These are phyloP conservation scores for Micromussa lordhowensis DNA, from an alignment of 92 coral and sea anemone genomes.

Conservation along the genomic window DNA sequence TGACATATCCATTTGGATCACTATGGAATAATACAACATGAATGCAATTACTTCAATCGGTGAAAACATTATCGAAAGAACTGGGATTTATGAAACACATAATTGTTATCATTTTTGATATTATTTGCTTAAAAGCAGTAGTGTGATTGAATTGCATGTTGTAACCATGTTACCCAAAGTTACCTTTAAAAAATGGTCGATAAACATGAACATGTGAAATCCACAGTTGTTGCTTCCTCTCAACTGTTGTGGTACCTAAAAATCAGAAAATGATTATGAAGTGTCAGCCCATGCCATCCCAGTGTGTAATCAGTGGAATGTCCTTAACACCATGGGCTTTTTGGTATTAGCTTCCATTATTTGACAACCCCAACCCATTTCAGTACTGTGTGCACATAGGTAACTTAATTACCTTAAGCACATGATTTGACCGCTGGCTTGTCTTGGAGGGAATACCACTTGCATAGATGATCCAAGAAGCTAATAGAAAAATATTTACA, in stretches of 20 bases:
- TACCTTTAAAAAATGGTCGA: constrained; percentile 68
- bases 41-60: neutral
- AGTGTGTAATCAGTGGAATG: neutral
- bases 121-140: neutral
- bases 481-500: constrained; percentile 6
- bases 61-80: no score
- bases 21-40: constrained; percentile 35
- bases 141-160: neutral
- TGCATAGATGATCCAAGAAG: constrained; percentile 59
- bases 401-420: constrained; percentile 48
- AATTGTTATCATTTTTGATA: no score
- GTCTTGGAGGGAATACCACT: constrained; percentile 44
- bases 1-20: constrained; percentile 57
- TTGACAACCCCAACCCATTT: no score
- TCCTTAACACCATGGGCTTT: no score
- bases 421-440: constrained; percentile 48
- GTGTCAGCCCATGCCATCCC: neutral
- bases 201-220: constrained; percentile 61
- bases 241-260: constrained; percentile 37
- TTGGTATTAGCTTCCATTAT: no score
- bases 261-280: constrained; percentile 2
- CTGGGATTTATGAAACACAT: no score
- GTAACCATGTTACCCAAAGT: neutral
- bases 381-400: no score
- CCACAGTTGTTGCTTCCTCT: constrained; percentile 67